phyloP scores from a whole-genome alignment of 2,113 vertebrate species.

The Zeus faber region DNA sequence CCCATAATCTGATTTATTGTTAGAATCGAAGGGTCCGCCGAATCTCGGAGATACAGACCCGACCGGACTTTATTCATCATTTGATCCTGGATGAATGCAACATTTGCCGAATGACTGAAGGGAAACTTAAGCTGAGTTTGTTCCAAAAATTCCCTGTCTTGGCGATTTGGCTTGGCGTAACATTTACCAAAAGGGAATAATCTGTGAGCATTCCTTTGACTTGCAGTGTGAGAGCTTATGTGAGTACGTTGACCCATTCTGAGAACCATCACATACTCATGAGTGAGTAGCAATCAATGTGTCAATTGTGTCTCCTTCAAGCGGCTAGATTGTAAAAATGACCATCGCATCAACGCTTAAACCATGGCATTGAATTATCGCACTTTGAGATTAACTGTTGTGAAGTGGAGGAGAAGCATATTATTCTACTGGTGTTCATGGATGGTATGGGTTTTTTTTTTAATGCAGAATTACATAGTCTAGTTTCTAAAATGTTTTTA shows the following conservation, averaged over 20 bases:
- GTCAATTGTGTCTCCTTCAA: slow-evolving; percentile 44
- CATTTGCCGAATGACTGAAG: slow-evolving; percentile 42
- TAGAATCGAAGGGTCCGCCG: too few relatives aligned
- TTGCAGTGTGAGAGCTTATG: slow-evolving; percentile 56
- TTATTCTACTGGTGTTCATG: too few relatives aligned
- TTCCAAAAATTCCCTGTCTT: slow-evolving; percentile 30
- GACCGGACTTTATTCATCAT: not conserved
- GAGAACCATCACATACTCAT: slow-evolving; percentile 57
- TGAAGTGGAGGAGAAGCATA: too few relatives aligned
- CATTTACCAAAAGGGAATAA: slow-evolving; percentile 27
- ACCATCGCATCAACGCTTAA: slow-evolving; percentile 6
- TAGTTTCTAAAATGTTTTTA: too few relatives aligned
- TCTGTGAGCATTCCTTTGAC: slow-evolving; percentile 28
- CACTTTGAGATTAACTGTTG: slow-evolving; percentile 13
- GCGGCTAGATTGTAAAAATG: slow-evolving; percentile 30
- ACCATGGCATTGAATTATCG: slow-evolving; percentile 8
- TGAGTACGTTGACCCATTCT: slow-evolving; percentile 46
- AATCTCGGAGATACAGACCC: too few relatives aligned
- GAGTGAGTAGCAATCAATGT: slow-evolving; percentile 64
- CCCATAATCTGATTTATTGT: slow-evolving; percentile 25
- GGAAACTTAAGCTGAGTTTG: slow-evolving; percentile 32
- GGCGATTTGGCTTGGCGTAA: slow-evolving; percentile 44
- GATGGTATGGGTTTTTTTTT: too few relatives aligned
- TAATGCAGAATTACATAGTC: too few relatives aligned
- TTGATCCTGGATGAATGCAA: slow-evolving; percentile 11